These are phyloP conservation scores for Alouatta palliata DNA, from an alignment of 2,113 vertebrate species.

Conservation along the genomic window DNA sequence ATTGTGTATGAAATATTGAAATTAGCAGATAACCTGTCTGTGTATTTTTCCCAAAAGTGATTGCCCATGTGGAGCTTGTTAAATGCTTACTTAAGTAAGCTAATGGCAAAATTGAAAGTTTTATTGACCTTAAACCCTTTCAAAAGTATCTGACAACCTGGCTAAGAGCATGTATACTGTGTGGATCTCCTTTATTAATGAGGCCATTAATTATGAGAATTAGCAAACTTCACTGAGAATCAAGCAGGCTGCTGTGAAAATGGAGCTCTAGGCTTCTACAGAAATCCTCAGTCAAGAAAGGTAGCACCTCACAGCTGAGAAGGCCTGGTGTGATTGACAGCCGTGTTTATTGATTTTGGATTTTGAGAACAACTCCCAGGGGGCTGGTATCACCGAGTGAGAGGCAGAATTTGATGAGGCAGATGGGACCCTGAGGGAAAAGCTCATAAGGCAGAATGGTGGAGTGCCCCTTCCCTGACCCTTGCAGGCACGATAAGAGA, in stretches of 20 bases:
- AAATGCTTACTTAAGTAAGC: constrained; percentile 63
- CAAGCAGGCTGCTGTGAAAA: not conserved
- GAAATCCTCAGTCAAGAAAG: not conserved
- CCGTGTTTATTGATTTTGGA: constrained; percentile 69
- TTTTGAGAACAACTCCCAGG: constrained; percentile 63
- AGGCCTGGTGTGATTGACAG: constrained; percentile 67
- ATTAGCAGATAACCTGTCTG: not conserved
- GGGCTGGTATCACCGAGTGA: not conserved
- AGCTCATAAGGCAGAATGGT: not conserved
- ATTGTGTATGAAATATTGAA: not conserved
- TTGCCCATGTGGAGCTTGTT: constrained; percentile 29
- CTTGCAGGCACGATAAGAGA: not conserved
- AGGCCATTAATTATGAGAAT: constrained; percentile 71
- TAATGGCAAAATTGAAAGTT: constrained; percentile 52
- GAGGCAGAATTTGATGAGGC: constrained; percentile 68
- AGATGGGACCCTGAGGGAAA: constrained; percentile 59
- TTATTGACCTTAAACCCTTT: constrained; percentile 64
- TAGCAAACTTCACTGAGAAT: constrained; percentile 52
- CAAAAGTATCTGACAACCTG: constrained; percentile 63
- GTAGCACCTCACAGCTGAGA: not conserved
- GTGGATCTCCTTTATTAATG: constrained; percentile 63
- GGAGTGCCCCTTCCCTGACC: constrained; percentile 54
- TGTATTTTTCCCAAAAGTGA: not conserved
- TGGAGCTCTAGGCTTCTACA: not conserved
- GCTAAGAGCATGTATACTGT: constrained; percentile 49